Evolutionary conservation across 2,113 vertebrate genomes (phyloP), one percentile per base, ranked within the genome.

Genomic region (Condylura cristata): DNA sequence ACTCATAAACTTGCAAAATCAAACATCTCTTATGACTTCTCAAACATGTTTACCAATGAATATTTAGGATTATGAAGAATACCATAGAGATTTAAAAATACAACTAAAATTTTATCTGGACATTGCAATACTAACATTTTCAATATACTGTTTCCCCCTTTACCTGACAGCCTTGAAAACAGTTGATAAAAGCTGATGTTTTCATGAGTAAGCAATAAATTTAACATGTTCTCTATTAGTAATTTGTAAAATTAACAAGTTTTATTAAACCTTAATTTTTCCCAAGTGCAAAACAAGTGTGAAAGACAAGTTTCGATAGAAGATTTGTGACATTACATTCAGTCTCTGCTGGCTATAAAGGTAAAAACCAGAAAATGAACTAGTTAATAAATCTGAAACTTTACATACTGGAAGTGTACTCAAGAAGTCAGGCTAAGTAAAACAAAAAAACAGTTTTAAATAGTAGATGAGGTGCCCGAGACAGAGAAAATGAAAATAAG

Each of bases 261-360:
- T 79, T 93, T 70, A 86, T n/a, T 91, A 89, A 80, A 91, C 58
- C 6, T 51, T 75, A 44, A 94, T 71, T 84, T 79, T 63, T 85
- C 7, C 56, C 20, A n/a, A 70, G 8, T 28, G 26, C 53, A 92
- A 89, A 93, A 88, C 14, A 61, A 86, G 28, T 78, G 30, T 37
- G 48, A 80, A 76, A 84, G 24, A 87, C 11, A 84, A 41, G 68
- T 82, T 94, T 89, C 63, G 91, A 41, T 83, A 76, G 30, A 74
- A 91, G 63, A 63, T 17, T 37, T 16, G 28, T 89, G 71, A 92
- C 37, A 83, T 78, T 37, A 80, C 8, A 63, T 70, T 81, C 60
- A 61, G 58, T 60, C 60, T 1, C 41, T 70, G 68, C 28, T 65
- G 6, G 70, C 71, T 78, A 68, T 92, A 90, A 78, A 26, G 34